A percentile compares a stretch with the other conserved stretches of the same genome.
These are phyloP conservation scores for Drosophila nr. perissopoda DNA, from an alignment of 2,888 invertebrate species.

Conservation along the genomic window DNA sequence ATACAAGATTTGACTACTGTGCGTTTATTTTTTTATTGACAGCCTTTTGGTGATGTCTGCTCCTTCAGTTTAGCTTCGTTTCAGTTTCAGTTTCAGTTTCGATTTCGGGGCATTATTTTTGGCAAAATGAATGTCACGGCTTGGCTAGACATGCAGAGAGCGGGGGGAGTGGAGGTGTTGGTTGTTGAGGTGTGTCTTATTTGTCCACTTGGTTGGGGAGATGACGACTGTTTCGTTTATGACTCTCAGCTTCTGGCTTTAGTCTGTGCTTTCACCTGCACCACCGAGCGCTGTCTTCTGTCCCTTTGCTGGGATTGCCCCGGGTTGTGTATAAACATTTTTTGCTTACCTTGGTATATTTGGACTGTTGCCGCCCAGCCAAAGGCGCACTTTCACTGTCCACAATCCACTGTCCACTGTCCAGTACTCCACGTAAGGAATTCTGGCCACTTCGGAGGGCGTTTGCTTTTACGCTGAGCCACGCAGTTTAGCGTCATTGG, in stretches of 20 bases:
- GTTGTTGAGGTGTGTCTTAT: slow-evolving; percentile 1
- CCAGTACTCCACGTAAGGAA: slow-evolving; percentile 28
- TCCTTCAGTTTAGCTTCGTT: slow-evolving; percentile 2
- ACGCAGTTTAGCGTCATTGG: slow-evolving; percentile 41
- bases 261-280: slow-evolving; percentile 22
- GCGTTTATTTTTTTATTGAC: neutral
- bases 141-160: slow-evolving; percentile 4
- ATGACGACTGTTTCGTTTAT: slow-evolving; percentile 15
- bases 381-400: neutral
- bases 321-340: slow-evolving; percentile 38
- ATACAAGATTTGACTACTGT: neutral
- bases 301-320: slow-evolving; percentile 16
- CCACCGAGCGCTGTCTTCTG: slow-evolving; percentile 1
- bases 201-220: neutral
- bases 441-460: slow-evolving; percentile 31
- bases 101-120: slow-evolving; percentile 5
- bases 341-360: slow-evolving; percentile 45
- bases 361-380: neutral
- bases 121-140: slow-evolving; percentile 20
- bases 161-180: neutral
- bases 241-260: slow-evolving; percentile 36
- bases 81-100: slow-evolving; percentile 6
- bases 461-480: slow-evolving; percentile 57
- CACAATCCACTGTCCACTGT: neutral
- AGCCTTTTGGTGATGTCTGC: slow-evolving; percentile 7